Percentiles rank a stretch among this genome's conserved stretches.
phyloP scores from a whole-genome alignment of 1,140 invertebrate genomes.

The Pachypeltis micranthus region DNA sequence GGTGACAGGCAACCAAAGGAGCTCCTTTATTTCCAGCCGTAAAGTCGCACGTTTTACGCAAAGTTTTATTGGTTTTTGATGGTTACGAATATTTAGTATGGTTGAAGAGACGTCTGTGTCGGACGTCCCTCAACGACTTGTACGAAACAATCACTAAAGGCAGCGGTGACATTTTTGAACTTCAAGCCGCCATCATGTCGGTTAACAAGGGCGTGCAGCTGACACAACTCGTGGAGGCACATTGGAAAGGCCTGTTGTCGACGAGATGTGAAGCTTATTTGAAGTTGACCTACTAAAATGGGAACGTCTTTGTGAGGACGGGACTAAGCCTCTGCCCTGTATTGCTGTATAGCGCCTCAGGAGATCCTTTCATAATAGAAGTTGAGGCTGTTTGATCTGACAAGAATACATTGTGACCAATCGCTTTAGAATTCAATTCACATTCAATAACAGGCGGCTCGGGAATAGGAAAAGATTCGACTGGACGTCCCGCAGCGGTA shows the following conservation, averaged over 20 bases:
- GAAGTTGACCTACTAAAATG: not conserved
- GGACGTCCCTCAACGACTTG: too few relatives aligned
- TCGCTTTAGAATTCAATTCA: conserved; percentile 5
- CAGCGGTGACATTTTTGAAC: too few relatives aligned
- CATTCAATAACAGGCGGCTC: not conserved
- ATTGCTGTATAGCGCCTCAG: not conserved
- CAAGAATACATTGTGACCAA: conserved; percentile 8
- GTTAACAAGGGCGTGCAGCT: not conserved
- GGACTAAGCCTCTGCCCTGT: too few relatives aligned
- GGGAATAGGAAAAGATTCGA: not conserved
- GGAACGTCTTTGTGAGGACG: too few relatives aligned
- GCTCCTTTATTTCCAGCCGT: too few relatives aligned
- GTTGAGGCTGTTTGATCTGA: not conserved
- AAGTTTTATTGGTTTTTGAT: too few relatives aligned
- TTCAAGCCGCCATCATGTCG: too few relatives aligned
- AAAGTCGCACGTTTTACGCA: too few relatives aligned
- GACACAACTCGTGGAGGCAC: not conserved
- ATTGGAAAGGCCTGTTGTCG: not conserved
- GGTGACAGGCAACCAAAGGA: too few relatives aligned
- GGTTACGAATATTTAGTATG: too few relatives aligned
- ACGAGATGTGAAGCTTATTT: not conserved
- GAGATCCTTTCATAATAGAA: not conserved
- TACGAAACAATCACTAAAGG: too few relatives aligned
- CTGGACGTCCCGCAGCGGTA: not conserved
- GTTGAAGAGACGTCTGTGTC: too few relatives aligned